These are phyloP conservation scores for Polyergus mexicanus DNA, from an alignment of 1,140 invertebrate genomes.

Conservation along the genomic window DNA sequence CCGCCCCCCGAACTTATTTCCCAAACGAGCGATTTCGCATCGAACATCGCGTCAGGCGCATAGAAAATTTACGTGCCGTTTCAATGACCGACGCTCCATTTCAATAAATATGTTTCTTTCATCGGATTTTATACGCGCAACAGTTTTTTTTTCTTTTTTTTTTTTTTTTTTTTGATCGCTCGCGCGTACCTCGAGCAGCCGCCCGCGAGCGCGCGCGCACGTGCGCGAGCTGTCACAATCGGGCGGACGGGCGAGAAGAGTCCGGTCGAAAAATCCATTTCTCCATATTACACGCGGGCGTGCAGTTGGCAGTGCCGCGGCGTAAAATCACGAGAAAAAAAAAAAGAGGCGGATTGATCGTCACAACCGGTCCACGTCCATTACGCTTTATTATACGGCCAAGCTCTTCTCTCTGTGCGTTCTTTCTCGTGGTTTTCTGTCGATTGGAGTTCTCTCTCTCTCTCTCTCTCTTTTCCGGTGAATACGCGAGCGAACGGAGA, in stretches of 20 bases:
- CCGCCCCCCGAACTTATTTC: not conserved
- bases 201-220: not conserved
- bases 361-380: slow-evolving; percentile 78
- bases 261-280: slow-evolving; percentile 62
- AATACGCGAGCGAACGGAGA: slow-evolving; percentile 26
- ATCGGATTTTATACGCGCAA: slow-evolving; percentile 35
- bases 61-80: slow-evolving; percentile 23
- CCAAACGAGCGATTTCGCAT: slow-evolving; percentile 10
- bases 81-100: slow-evolving; percentile 14
- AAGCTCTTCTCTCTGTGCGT: slow-evolving; percentile 71
- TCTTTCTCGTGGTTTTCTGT: slow-evolving; percentile 69
- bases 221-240: not conserved
- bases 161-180: not conserved
- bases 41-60: too few relatives aligned
- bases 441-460: slow-evolving; percentile 61
- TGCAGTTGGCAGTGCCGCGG: slow-evolving; percentile 50
- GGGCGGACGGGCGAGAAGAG: not conserved
- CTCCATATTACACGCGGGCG: slow-evolving; percentile 59
- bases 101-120: slow-evolving; percentile 45
- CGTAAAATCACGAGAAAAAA: slow-evolving; percentile 76
- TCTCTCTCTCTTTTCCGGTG: not conserved
- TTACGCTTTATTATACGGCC: slow-evolving; percentile 82
- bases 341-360: slow-evolving; percentile 77
- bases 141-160: too few relatives aligned
- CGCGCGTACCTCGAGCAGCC: not conserved